phyloP scores from a whole-genome alignment of 2,888 invertebrate genomes.

The Laspeyria flexula region DNA sequence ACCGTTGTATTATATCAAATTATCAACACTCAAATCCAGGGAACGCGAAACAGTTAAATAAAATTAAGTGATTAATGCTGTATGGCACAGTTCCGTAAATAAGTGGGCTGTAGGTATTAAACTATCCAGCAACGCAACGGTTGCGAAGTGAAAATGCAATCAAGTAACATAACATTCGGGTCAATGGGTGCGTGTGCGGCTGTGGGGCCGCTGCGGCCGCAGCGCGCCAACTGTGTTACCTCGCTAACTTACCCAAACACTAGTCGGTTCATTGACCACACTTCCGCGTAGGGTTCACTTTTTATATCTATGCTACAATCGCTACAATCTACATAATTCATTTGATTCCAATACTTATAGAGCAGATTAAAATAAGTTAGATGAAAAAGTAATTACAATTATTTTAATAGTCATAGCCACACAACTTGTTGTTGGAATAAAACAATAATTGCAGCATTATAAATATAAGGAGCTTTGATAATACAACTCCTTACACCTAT shows the following conservation, averaged over 20 bases:
- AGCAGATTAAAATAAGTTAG: too few species aligned
- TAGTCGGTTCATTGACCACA: slow-evolving; percentile 56
- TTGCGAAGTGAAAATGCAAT: slow-evolving; percentile 69
- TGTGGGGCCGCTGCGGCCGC: not conserved
- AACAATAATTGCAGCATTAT: too few species aligned
- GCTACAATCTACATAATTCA: too few species aligned
- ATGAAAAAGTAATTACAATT: too few species aligned
- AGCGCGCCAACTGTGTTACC: slow-evolving; percentile 1
- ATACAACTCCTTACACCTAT: too few species aligned
- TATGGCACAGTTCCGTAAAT: slow-evolving; percentile 31
- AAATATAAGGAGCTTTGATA: too few species aligned
- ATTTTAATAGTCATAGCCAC: too few species aligned
- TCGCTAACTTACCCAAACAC: slow-evolving; percentile 37
- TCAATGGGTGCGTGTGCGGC: slow-evolving; percentile 62
- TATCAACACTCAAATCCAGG: slow-evolving; percentile 14
- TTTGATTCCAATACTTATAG: too few species aligned
- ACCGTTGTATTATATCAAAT: too few species aligned
- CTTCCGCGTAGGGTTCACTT: slow-evolving; percentile 41
- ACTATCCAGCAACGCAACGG: slow-evolving; percentile 44
- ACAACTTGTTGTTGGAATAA: too few species aligned
- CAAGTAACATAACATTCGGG: slow-evolving; percentile 63
- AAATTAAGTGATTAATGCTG: slow-evolving; percentile 29
- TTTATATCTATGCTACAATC: slow-evolving; percentile 19
- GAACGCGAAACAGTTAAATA: slow-evolving; percentile 16
- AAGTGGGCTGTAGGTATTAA: slow-evolving; percentile 27